Evolutionary conservation across 2,888 invertebrate species (phyloP).

Genomic region (Malacosoma neustria): DNA sequence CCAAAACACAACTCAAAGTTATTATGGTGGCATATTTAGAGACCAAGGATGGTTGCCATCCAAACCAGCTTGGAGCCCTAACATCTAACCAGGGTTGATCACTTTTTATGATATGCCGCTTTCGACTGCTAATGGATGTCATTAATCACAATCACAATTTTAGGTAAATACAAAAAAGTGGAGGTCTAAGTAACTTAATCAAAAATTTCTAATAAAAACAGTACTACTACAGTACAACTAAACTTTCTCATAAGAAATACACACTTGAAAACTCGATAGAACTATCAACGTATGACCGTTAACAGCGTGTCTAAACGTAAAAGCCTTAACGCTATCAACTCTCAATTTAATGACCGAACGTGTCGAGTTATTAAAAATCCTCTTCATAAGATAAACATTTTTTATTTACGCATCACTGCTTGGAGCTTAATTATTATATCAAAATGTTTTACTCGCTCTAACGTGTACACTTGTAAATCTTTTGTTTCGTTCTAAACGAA

Average conservation of each 20-base stretch:
- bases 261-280: slow-evolving; percentile 22
- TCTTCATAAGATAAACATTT: slow-evolving; percentile 61
- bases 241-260: slow-evolving; percentile 6
- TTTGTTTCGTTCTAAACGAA: slow-evolving; percentile 41
- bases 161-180: too few relatives aligned
- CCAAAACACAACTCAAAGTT: too few relatives aligned
- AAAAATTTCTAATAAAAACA: slow-evolving; percentile 22
- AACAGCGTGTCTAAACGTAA: slow-evolving; percentile 28
- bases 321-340: slow-evolving; percentile 27
- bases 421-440: slow-evolving; percentile 66
- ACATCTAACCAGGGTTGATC: too few relatives aligned
- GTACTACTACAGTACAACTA: too few relatives aligned
- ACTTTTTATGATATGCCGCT: too few relatives aligned
- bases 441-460: slow-evolving; percentile 51
- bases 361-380: slow-evolving; percentile 53
- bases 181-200: too few relatives aligned
- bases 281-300: slow-evolving; percentile 18
- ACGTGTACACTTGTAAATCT: slow-evolving; percentile 29
- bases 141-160: too few relatives aligned
- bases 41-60: too few relatives aligned
- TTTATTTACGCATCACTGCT: slow-evolving; percentile 41
- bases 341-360: slow-evolving; percentile 45
- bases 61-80: too few relatives aligned
- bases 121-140: too few relatives aligned
- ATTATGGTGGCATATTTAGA: too few relatives aligned